Evolutionary conservation across 2,888 invertebrate species (phyloP).

Genomic region (Tetramorium bicarinatum): DNA sequence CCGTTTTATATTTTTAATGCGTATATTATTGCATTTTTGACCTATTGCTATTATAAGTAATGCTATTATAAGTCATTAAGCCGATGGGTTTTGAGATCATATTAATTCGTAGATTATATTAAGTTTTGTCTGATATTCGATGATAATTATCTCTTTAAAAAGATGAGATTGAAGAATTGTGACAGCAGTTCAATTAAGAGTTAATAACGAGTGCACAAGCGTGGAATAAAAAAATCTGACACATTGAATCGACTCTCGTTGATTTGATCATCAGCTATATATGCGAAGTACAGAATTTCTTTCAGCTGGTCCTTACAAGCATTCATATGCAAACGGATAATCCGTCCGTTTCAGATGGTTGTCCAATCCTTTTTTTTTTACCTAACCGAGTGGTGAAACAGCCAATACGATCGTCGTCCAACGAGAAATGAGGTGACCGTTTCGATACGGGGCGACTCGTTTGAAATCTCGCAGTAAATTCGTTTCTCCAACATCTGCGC

Average conservation of each 20-base stretch:
- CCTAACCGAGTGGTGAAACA: slow-evolving; percentile 34
- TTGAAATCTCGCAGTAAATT: slow-evolving; percentile 74
- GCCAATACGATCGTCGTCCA: slow-evolving; percentile 34
- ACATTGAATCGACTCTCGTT: slow-evolving; percentile 23
- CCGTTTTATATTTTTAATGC: neutral
- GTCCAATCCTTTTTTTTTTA: slow-evolving; percentile 3
- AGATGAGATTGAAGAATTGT: neutral
- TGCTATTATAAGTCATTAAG: no score
- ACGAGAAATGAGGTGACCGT: slow-evolving; percentile 43
- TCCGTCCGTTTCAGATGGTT: slow-evolving; percentile 37
- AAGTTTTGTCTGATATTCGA: neutral
- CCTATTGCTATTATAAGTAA: neutral
- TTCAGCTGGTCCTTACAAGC: neutral
- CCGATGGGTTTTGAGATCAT: neutral
- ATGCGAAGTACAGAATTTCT: slow-evolving; percentile 11
- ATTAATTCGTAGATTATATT: neutral
- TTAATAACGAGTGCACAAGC: neutral
- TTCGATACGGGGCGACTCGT: slow-evolving; percentile 44
- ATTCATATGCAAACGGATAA: slow-evolving; percentile 39
- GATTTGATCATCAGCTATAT: slow-evolving; percentile 5
- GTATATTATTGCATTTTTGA: neutral
- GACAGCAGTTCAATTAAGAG: neutral
- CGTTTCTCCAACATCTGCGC: slow-evolving; percentile 72
- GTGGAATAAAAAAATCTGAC: slow-evolving; percentile 8
- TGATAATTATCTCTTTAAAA: slow-evolving; percentile 2